A percentile compares a stretch with the other conserved stretches of the same genome.
phyloP scores from a whole-genome alignment of 2,888 invertebrate genomes.

The Eupithecia tripunctaria region DNA sequence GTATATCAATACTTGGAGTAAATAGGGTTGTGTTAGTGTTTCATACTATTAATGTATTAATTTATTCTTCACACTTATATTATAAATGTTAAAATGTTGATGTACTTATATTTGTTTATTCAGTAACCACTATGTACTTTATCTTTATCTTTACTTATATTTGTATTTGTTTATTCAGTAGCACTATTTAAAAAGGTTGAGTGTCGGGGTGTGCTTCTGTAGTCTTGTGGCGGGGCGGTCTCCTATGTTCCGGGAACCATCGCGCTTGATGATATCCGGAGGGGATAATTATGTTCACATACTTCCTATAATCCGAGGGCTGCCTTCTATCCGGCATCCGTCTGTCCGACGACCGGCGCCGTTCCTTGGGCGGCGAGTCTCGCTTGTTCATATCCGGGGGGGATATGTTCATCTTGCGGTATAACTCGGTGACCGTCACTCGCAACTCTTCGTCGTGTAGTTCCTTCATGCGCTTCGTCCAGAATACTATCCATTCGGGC shows the following conservation, averaged over 20 bases:
- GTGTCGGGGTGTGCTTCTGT: too few species aligned
- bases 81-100: too few species aligned
- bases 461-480: slow-evolving; percentile 93
- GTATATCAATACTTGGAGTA: too few species aligned
- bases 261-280: slow-evolving; percentile 49
- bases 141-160: too few species aligned
- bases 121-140: too few species aligned
- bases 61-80: too few species aligned
- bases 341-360: slow-evolving; percentile 32
- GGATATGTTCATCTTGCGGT: slow-evolving; percentile 84
- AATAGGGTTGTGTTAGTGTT: too few species aligned
- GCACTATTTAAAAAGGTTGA: too few species aligned
- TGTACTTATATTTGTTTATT: too few species aligned
- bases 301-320: slow-evolving; percentile 39
- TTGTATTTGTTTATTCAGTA: too few species aligned
- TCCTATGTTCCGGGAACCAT: slow-evolving; percentile 24
- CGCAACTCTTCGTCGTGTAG: slow-evolving; percentile 89
- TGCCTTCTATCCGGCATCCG: slow-evolving; percentile 30
- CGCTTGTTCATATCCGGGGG: slow-evolving; percentile 57
- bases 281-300: slow-evolving; percentile 71
- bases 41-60: too few species aligned
- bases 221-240: slow-evolving; percentile 33
- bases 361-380: slow-evolving; percentile 31
- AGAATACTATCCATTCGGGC: slow-evolving; percentile 94
- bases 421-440: slow-evolving; percentile 87